phyloP scores from a whole-genome alignment of 2,113 vertebrate genomes.

The Pteruthius melanotis region DNA sequence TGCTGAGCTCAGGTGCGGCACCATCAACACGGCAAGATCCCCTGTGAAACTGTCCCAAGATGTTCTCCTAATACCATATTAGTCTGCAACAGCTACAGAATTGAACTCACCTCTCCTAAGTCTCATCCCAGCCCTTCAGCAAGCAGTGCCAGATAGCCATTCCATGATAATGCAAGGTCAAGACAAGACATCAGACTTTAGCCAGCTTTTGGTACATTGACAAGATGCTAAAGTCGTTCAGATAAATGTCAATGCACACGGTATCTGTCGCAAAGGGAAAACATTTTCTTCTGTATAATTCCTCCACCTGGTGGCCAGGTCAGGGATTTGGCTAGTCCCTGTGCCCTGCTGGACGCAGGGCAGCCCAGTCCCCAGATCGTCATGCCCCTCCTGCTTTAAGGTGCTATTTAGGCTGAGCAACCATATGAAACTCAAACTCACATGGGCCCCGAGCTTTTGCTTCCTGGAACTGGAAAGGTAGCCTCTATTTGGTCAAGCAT shows the following conservation, averaged over 20 bases:
- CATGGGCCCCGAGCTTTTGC: rapidly evolving
- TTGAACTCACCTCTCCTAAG: neutral
- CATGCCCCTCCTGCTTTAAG: neutral
- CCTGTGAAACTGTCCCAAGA: neutral
- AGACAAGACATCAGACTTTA: neutral
- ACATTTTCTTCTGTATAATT: constrained; percentile 5
- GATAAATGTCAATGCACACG: rapidly evolving
- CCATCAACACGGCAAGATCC: neutral
- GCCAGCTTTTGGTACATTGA: neutral
- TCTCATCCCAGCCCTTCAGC: neutral
- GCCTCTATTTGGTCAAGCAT: neutral
- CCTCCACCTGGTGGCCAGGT: constrained; percentile 59
- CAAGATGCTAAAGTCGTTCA: neutral
- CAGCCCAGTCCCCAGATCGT: neutral
- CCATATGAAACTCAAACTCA: neutral
- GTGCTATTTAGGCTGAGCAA: neutral
- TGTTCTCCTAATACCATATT: neutral
- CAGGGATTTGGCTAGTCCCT: constrained; percentile 7
- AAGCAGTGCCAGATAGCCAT: neutral
- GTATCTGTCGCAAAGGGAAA: neutral
- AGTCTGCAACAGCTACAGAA: neutral
- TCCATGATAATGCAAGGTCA: neutral
- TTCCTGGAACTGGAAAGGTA: neutral
- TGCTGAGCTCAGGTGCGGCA: neutral
- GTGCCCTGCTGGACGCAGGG: neutral